Base-by-base conservation (phyloP, 2,888 invertebrate genomes). In the Apodemia mormo region DNA sequence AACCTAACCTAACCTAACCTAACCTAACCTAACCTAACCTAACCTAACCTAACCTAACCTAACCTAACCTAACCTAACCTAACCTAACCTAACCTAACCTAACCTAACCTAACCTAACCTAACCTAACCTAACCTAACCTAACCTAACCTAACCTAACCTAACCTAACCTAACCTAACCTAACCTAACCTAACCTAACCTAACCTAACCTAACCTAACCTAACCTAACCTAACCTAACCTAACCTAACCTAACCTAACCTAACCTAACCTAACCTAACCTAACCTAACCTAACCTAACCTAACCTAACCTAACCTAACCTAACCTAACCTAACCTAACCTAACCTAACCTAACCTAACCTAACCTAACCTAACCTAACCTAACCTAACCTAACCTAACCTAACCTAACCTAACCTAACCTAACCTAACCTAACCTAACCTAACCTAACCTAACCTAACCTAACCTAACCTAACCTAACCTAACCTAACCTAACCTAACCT, bases 71-170 rank as follows among this genome's bases (percentile, higher is more conserved):
- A n/a, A n/a, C n/a, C n/a, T n/a, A n/a, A n/a, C n/a, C n/a, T n/a
- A n/a, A 71, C 71, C 71, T 71, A 73, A 71, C 73, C 70, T 37
- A 71, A 71, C 74, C 74, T 72, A 74, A 74, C 72, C 74, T 74
- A 74, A 73, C 73, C 73, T 71, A 73, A 71, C 73, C 73, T 71
- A 73, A 71, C 73, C n/a, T n/a, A n/a, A n/a, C n/a, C n/a, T n/a
- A n/a, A 71, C 71, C 71, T 71, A 73, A 73, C 73, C 71, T 73
- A 74, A 71, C 74, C 71, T 73, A 74, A 74, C 74, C 74, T 74
- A 74, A 74, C 75, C 75, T 75, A 75, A 75, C 75, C 75, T 75
- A 75, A 75, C 75, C 73, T 73, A 75, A 68, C 68, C 68, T 68
- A 68, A 68, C 68, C 68, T 68, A 68, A 68, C 68, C 68, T 49